Evolutionary conservation across 2,888 invertebrate genomes (phyloP).

Genomic region (Drosophila nr. perissopoda): DNA sequence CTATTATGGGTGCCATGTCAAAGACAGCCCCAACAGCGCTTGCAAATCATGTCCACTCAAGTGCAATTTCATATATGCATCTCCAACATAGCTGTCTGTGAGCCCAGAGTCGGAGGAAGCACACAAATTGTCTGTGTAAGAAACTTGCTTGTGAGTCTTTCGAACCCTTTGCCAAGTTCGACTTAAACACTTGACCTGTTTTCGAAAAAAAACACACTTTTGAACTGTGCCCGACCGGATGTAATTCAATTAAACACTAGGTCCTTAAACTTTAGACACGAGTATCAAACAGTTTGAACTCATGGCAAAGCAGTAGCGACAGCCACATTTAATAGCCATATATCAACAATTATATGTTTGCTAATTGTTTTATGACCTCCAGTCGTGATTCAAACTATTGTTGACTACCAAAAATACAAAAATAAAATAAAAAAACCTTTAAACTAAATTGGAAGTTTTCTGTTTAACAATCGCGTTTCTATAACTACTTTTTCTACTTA

Average conservation of each 20-base stretch:
- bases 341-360: not conserved
- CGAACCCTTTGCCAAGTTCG: conserved; percentile 54
- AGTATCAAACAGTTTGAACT: not conserved
- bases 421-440: too few species aligned
- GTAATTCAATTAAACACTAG: conserved; percentile 35
- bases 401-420: too few species aligned
- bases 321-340: not conserved
- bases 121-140: conserved; percentile 15
- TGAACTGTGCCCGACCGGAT: conserved; percentile 37
- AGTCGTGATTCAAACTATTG: too few species aligned
- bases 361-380: not conserved
- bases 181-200: conserved; percentile 67
- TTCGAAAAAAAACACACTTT: conserved; percentile 11
- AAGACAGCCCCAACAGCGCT: conserved; percentile 34
- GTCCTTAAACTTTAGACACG: not conserved
- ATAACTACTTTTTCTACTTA: too few species aligned
- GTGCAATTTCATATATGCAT: conserved; percentile 43
- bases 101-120: not conserved
- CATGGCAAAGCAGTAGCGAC: not conserved
- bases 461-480: too few species aligned
- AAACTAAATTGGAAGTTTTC: too few species aligned
- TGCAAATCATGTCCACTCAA: conserved; percentile 53
- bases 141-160: conserved; percentile 10
- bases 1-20: conserved; percentile 14
- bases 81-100: not conserved